Evolutionary conservation across 2,113 vertebrate species (phyloP), one percentile per base, ranked within the genome.

Genomic region (Arenaria interpres): DNA sequence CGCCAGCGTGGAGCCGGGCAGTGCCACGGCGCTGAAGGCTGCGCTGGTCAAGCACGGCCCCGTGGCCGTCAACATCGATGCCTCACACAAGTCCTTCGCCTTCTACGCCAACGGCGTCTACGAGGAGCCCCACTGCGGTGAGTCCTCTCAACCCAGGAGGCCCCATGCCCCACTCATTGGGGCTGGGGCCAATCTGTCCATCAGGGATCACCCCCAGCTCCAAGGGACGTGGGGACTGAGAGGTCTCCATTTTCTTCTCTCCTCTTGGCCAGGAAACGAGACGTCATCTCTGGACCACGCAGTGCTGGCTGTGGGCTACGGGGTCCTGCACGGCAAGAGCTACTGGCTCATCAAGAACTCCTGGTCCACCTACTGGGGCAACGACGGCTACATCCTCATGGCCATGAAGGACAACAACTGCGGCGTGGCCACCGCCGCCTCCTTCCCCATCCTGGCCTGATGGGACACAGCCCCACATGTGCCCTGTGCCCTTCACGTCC

Each of bases 361-460:
- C 8, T 99, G 98, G 98, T 99, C 98, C 90, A 98, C 98, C 0
- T 99, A 99, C 43, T 99, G 98, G 99, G 98, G 99, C 48, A 99
- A 98, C 1, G 97, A 98, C 0, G 99, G 98, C 85, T 99, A 98
- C 97, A 97, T 99, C 90, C 98, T 99, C 43, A 99, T 99, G 98
- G 99, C 98, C 57, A 98, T 98, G 98, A 98, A 98, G 85, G 98
- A 99, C 84, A 99, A 99, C 95, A 99, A 99, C 95, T 99, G 98
- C 1, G 98, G 98, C 0, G 98, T 99, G 71, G 85, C 98, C 79
- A 99, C 98, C 1, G 98, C 98, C 12, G 98, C 99, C 68, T 98
- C 98, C 9, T 99, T 98, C 57, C 98, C 98, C 27, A 98, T 98
- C 7, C 85, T 97, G 89, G 95, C 94, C 59, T 97, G 79, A 97